Base-by-base conservation (phyloP, 2,797 vertebrate species). In the Notolepis coatsorum region DNA sequence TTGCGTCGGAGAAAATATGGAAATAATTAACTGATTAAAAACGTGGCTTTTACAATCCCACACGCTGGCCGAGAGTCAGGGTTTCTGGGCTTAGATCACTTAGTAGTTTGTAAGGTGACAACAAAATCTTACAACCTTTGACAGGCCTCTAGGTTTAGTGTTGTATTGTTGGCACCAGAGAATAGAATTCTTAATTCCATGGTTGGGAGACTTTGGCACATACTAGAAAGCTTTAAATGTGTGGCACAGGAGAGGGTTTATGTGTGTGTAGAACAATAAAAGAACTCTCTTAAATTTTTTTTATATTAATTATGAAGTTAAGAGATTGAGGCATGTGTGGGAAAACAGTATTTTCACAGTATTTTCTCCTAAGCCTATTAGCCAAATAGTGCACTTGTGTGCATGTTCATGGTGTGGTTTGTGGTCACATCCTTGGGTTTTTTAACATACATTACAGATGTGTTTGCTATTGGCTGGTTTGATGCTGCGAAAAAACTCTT, bases 271-370 rank as follows among this genome's bases (percentile, higher is more conserved):
- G 43, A 55, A 30, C 47, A 12, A 43, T 24, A 65, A 46, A 53
- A 68, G 50, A 77, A 61, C 68, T 10, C 71, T 42, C 67, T 57
- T 57, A n/a, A n/a, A n/a, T 35, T 20, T 31, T 27, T 51, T 67
- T 59, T 47, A 35, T 15, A 42, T 76, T 75, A 38, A 66, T 46
- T 42, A 46, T 41, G n/a, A 65, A 65, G 39, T 66, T 62, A 61
- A 69, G 31, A 66, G 47, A 51, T 35, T 17, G 23, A 41, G 46
- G 25, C 35, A 57, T 69, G 62, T 75, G 77, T 84, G 84, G 87
- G 83, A 88, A 89, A 84, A 75, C 2, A 10, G 64, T 80, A 86
- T n/a, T n/a, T n/a, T n/a, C n/a, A n/a, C n/a, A n/a, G 77, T 81
- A 79, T 86, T 86, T 82, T 68, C 68, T 65, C 48, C 21, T 42